A percentile compares a stretch with the other conserved stretches of the same genome.
These are phyloP conservation scores for Hydrolagus affinis DNA, from an alignment of 2,113 vertebrate species.

Conservation along the genomic window DNA sequence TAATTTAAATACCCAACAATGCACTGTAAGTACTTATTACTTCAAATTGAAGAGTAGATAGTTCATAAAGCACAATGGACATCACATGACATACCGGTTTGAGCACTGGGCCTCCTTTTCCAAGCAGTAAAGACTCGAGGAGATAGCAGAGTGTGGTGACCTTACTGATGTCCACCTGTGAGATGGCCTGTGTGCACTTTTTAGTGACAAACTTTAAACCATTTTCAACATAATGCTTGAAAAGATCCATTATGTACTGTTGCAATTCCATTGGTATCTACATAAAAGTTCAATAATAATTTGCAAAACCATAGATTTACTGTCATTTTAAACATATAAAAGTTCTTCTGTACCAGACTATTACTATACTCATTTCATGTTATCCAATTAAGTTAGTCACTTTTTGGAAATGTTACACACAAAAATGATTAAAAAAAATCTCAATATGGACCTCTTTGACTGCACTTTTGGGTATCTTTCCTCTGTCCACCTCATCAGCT, in stretches of 20 bases:
- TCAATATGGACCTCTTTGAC: too few relatives aligned
- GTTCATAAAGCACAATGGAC: neutral
- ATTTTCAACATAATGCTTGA: constrained; percentile 63
- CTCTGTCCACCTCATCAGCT: too few relatives aligned
- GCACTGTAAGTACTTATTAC: too few relatives aligned
- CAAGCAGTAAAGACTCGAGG: constrained; percentile 66
- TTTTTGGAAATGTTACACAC: too few relatives aligned
- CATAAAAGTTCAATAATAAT: constrained; percentile 14
- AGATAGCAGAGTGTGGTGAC: constrained; percentile 71
- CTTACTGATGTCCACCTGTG: constrained; percentile 80
- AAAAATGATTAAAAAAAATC: too few relatives aligned
- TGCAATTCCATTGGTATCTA: constrained; percentile 39
- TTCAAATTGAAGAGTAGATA: too few relatives aligned
- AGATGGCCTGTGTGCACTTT: constrained; percentile 66
- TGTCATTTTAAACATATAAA: neutral
- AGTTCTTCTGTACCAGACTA: neutral
- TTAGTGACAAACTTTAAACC: constrained; percentile 66
- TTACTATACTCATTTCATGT: neutral
- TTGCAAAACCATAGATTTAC: neutral
- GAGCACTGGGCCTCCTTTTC: constrained; percentile 52
- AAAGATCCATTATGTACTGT: constrained; percentile 61
- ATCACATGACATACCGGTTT: constrained; percentile 53
- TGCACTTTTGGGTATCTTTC: too few relatives aligned
- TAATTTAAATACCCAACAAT: too few relatives aligned
- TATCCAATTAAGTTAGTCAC: too few relatives aligned